These are phyloP conservation scores for Hypolimnas misippus DNA, from an alignment of 2,888 invertebrate species.

Conservation along the genomic window DNA sequence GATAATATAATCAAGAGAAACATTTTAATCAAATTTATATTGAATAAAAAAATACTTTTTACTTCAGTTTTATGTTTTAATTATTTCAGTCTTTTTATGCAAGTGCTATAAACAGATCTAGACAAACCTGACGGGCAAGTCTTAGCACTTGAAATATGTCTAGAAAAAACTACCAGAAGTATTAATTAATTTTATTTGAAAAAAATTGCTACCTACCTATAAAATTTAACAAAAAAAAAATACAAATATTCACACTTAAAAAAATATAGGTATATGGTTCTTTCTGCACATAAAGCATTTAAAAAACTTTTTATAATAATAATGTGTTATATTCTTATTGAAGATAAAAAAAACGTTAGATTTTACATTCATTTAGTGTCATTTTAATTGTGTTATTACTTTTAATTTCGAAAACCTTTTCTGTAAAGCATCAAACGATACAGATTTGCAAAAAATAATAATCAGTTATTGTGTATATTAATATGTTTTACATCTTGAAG, in stretches of 20 bases:
- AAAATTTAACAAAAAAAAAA: neutral
- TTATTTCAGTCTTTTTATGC: constrained; percentile 1
- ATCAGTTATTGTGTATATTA: too few species aligned
- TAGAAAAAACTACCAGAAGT: constrained; percentile 9
- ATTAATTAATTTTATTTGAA: neutral
- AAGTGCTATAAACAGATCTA: constrained; percentile 11
- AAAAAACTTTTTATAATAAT: too few species aligned
- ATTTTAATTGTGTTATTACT: too few species aligned
- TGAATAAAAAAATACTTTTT: neutral
- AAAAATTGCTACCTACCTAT: neutral
- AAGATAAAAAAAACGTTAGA: too few species aligned
- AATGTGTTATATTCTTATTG: too few species aligned
- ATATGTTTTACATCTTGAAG: too few species aligned
- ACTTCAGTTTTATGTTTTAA: neutral
- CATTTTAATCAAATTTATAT: neutral
- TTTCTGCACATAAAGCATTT: too few species aligned
- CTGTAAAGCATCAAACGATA: too few species aligned
- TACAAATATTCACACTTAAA: neutral
- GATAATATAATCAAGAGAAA: too few species aligned
- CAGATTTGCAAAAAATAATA: too few species aligned
- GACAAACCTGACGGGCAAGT: constrained; percentile 21
- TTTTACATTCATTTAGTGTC: too few species aligned
- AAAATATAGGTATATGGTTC: neutral
- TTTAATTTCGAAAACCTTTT: too few species aligned
- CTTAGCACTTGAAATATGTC: neutral